Conservation (phyloP, 2,888 invertebrate genomes). For the Drosophila acutilabella region DNA sequence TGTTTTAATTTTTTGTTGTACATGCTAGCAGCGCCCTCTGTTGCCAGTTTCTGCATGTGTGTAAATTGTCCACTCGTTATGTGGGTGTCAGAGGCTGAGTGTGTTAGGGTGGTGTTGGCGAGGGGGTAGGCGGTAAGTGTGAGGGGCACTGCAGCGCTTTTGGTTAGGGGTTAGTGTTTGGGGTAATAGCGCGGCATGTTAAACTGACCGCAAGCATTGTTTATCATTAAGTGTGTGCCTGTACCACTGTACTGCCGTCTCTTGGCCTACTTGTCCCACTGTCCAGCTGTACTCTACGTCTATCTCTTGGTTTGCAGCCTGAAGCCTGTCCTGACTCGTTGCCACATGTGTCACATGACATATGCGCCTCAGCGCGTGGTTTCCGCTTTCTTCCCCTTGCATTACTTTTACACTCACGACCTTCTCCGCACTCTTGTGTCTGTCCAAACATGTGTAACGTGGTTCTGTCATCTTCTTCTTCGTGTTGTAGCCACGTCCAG, state of each 20-base stretch:
- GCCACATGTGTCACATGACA: slow-evolving; percentile 74
- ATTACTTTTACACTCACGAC: neutral
- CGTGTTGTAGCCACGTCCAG: slow-evolving; percentile 37
- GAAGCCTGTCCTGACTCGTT: slow-evolving; percentile 36
- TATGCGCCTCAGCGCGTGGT: slow-evolving; percentile 54
- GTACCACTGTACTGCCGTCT: slow-evolving; percentile 22
- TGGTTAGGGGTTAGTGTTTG: slow-evolving; percentile 44
- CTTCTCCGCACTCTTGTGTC: neutral
- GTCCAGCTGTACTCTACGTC: neutral
- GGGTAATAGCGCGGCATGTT: slow-evolving; percentile 80
- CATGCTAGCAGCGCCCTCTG: slow-evolving; percentile 41
- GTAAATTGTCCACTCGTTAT: slow-evolving; percentile 82
- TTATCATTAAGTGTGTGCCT: slow-evolving; percentile 77
- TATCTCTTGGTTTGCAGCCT: slow-evolving; percentile 17
- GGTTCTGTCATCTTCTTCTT: slow-evolving; percentile 4
- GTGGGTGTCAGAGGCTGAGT: slow-evolving; percentile 34
- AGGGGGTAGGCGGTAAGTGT: neutral
- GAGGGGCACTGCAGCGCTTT: neutral
- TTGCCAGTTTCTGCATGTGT: slow-evolving; percentile 71
- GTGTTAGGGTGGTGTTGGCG: neutral
- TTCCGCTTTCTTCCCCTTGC: neutral
- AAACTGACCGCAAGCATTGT: slow-evolving; percentile 84
- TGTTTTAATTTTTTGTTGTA: slow-evolving; percentile 39
- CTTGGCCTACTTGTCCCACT: neutral
- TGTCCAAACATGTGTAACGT: slow-evolving; percentile 22